Percentiles rank a stretch among this genome's conserved stretches.
These are phyloP conservation scores for Oxyura jamaicensis DNA, from an alignment of 2,113 vertebrate species.

Conservation along the genomic window DNA sequence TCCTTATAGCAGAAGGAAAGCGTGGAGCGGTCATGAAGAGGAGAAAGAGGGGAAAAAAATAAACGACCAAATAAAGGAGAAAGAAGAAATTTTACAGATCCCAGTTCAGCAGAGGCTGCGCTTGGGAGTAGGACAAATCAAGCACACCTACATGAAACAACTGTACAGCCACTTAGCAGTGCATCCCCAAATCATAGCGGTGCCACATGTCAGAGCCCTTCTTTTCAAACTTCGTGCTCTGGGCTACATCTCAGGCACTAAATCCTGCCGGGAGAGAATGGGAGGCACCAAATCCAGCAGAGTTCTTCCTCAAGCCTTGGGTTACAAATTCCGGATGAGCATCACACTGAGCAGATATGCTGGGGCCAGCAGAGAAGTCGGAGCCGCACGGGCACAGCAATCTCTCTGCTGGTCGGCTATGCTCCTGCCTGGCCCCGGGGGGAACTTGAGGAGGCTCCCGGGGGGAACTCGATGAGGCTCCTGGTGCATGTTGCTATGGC, in stretches of 20 bases:
- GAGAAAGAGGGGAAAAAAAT: not conserved
- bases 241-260: constrained; percentile 46
- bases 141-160: constrained; percentile 88
- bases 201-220: constrained; percentile 56
- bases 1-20: not conserved
- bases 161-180: constrained; percentile 81
- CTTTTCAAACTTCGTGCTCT: constrained; percentile 7
- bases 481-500: constrained; percentile 78
- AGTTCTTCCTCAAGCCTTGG: constrained; percentile 32
- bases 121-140: constrained; percentile 29
- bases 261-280: constrained; percentile 25
- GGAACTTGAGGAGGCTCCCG: constrained; percentile 74
- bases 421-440: constrained; percentile 46
- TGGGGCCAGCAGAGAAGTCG: not conserved
- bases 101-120: not conserved
- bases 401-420: not conserved
- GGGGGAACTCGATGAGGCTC: constrained; percentile 73
- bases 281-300: constrained; percentile 15
- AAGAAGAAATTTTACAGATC: not conserved
- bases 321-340: constrained; percentile 1
- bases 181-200: constrained; percentile 83
- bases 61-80: not conserved
- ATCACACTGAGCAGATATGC: not conserved
- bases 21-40: not conserved
- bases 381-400: not conserved